Evolutionary conservation across 2,113 vertebrate species (phyloP).

Genomic region (Rattus norvegicus): GRCr8 NC_086021.1:183119501-183120000

Average conservation of each 20-base stretch:
- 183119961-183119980: background rate
- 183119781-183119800: background rate
- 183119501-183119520: background rate
- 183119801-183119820: background rate
- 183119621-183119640: background rate
- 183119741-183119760: background rate
- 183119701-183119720: too few relatives aligned
- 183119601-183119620: background rate
- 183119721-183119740: background rate
- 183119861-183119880: background rate
- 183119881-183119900: background rate
- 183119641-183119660: fast-evolving
- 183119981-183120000: background rate
- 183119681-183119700: background rate
- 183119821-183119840: background rate
- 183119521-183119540: background rate
- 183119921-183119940: background rate
- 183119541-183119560: background rate
- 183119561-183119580: background rate
- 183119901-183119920: too few relatives aligned
- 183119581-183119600: background rate
- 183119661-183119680: background rate
- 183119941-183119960: background rate
- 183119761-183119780: background rate
- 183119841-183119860: background rate